A percentile compares a stretch with the other conserved stretches of the same genome.
Evolutionary conservation across 2,113 vertebrate species (phyloP).

Genomic region (Perca flavescens): DNA sequence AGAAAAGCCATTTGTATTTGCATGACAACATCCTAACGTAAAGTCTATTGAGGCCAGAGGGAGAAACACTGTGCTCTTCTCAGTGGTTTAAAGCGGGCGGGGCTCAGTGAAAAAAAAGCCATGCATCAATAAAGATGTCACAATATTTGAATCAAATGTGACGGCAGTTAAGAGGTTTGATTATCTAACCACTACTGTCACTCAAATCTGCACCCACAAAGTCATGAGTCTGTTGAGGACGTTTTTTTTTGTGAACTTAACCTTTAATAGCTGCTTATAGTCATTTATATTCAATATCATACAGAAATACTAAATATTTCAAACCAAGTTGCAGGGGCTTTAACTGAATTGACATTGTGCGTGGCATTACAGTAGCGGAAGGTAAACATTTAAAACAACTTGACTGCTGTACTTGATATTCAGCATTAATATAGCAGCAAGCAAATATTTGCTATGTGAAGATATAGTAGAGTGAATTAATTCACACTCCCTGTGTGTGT

Average conservation of each 20-base stretch:
- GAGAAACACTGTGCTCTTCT: not conserved
- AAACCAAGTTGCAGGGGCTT: not conserved
- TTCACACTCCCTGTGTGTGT: too few species aligned
- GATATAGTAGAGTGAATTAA: too few species aligned
- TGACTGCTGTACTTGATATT: not conserved
- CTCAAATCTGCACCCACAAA: not conserved
- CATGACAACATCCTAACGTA: not conserved
- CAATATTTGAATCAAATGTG: not conserved
- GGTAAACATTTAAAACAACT: slow-evolving; percentile 8
- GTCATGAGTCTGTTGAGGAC: not conserved
- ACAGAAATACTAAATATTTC: not conserved
- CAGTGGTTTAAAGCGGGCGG: too few species aligned
- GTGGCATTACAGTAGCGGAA: not conserved
- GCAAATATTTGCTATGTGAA: too few species aligned
- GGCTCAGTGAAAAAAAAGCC: not conserved
- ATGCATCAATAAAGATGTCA: not conserved
- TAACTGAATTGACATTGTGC: not conserved
- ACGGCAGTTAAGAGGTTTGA: not conserved
- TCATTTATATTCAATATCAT: not conserved
- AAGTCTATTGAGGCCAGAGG: not conserved
- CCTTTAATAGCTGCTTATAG: not conserved
- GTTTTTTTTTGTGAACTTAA: not conserved
- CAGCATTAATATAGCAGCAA: too few species aligned
- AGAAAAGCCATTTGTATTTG: not conserved
- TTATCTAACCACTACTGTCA: not conserved